A percentile compares a stretch with the other conserved stretches of the same genome.
These are phyloP conservation scores for Parauchenoglanis punctatus DNA, from an alignment of 2,797 vertebrate species.

Conservation along the genomic window DNA sequence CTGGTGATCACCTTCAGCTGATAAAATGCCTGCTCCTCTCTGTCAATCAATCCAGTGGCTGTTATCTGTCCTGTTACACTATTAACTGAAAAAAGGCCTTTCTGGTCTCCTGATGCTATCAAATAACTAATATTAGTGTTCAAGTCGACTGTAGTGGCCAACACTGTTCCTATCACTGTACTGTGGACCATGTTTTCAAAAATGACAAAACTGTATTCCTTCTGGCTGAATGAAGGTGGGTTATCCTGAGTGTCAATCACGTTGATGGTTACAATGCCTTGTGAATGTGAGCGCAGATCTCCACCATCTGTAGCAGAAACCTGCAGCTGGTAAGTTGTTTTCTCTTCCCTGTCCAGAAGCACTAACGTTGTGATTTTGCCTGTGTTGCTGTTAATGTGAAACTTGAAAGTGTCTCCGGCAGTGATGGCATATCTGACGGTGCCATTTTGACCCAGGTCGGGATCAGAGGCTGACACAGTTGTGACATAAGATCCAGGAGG, in stretches of 20 bases:
- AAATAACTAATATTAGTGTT: slow-evolving; percentile 95
- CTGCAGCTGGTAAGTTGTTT: slow-evolving; percentile 91
- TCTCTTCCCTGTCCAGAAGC: slow-evolving; percentile 92
- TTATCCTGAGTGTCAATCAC: slow-evolving; percentile 96
- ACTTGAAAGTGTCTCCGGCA: slow-evolving; percentile 88
- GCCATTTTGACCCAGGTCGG: slow-evolving; percentile 89
- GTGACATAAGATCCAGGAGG: slow-evolving; percentile 88
- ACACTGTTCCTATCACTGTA: slow-evolving; percentile 87
- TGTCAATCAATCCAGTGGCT: slow-evolving; percentile 85
- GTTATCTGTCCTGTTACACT: slow-evolving; percentile 83
- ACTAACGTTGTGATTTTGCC: slow-evolving; percentile 88
- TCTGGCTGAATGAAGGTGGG: slow-evolving; percentile 89
- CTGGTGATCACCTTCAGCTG: slow-evolving; percentile 92
- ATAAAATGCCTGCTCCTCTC: slow-evolving; percentile 93
- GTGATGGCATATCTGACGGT: slow-evolving; percentile 90
- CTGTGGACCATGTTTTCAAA: slow-evolving; percentile 92
- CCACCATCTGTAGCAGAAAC: slow-evolving; percentile 88
- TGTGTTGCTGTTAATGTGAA: slow-evolving; percentile 85
- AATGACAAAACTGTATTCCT: slow-evolving; percentile 91
- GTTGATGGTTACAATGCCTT: slow-evolving; percentile 91
- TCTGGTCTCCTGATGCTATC: slow-evolving; percentile 92
- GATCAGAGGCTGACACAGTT: slow-evolving; percentile 88
- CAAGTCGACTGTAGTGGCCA: slow-evolving; percentile 90
- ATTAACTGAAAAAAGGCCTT: slow-evolving; percentile 85
- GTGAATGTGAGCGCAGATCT: slow-evolving; percentile 84